Percentiles rank a stretch among this genome's conserved stretches.
Evolutionary conservation across 2,113 vertebrate species (phyloP).

Genomic region (Tyrannus savana): DNA sequence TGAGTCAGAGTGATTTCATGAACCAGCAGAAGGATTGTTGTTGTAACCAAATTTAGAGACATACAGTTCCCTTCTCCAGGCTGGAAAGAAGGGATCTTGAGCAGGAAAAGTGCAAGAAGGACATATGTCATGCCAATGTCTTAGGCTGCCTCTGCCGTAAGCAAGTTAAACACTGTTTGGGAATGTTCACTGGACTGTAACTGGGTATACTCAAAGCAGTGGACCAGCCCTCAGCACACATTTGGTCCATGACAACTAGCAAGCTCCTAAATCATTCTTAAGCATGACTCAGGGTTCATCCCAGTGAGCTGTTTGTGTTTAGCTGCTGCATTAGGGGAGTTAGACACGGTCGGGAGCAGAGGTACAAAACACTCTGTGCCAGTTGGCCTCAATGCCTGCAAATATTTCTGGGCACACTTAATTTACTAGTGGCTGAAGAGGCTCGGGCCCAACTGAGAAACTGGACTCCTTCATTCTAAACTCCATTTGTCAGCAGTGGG

Average conservation of each 20-base stretch:
- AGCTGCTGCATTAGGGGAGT: background rate
- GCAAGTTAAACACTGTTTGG: background rate
- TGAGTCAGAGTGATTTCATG: background rate
- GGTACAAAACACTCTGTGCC: background rate
- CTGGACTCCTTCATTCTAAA: background rate
- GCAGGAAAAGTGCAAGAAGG: background rate
- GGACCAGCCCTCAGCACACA: background rate
- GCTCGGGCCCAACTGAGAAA: background rate
- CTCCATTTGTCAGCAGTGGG: background rate
- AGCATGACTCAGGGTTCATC: constrained; percentile 1
- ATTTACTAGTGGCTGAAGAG: background rate
- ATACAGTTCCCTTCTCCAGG: background rate
- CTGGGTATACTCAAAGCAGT: background rate
- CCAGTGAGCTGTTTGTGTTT: background rate
- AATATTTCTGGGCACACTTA: background rate
- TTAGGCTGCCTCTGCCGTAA: background rate
- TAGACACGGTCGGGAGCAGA: background rate
- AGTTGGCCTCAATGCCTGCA: background rate
- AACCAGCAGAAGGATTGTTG: background rate
- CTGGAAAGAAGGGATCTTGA: background rate
- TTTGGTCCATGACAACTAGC: background rate
- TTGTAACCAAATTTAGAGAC: background rate
- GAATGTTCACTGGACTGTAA: accelerated
- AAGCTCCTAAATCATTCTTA: constrained; percentile 39
- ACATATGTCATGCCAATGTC: background rate